A percentile compares a stretch with the other conserved stretches of the same genome.
phyloP scores from a whole-genome alignment of 2,797 vertebrate species.

The Phalanger gymnotis region DNA sequence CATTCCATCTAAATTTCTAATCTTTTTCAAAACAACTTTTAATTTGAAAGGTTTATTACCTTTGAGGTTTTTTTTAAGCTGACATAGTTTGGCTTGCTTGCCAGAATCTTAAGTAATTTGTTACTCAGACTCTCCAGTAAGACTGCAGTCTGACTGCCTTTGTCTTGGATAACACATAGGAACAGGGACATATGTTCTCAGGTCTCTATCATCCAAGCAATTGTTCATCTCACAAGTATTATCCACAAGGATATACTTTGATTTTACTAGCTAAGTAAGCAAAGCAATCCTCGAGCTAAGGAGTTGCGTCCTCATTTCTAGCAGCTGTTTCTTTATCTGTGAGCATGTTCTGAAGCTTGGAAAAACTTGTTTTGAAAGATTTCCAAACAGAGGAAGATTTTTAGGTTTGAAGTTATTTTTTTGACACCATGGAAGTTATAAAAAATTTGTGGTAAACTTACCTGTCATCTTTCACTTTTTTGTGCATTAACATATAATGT shows the following conservation, averaged over 20 bases:
- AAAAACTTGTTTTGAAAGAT: background rate
- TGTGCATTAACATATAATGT: background rate
- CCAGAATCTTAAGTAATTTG: background rate
- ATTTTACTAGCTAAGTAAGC: conserved; percentile 53
- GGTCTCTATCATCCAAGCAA: background rate
- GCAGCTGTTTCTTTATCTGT: background rate
- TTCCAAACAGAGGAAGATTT: background rate
- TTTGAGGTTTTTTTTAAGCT: conserved; percentile 24
- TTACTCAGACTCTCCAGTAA: conserved; percentile 24
- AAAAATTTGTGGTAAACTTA: background rate
- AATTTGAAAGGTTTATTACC: conserved; percentile 32
- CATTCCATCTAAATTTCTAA: conserved; percentile 41
- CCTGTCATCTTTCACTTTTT: background rate
- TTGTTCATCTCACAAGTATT: conserved; percentile 48
- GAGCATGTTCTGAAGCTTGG: background rate
- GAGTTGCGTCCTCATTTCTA: background rate
- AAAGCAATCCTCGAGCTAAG: background rate
- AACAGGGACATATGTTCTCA: background rate
- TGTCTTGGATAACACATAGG: background rate
- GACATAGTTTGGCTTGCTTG: background rate
- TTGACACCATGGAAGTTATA: background rate
- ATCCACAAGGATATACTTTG: conserved; percentile 56
- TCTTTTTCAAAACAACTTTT: conserved; percentile 55
- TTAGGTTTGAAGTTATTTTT: background rate
- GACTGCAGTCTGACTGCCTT: conserved; percentile 5